These are phyloP conservation scores for Bombus vancouverensis DNA, from an alignment of 1,140 invertebrate genomes.

Conservation along the genomic window DNA sequence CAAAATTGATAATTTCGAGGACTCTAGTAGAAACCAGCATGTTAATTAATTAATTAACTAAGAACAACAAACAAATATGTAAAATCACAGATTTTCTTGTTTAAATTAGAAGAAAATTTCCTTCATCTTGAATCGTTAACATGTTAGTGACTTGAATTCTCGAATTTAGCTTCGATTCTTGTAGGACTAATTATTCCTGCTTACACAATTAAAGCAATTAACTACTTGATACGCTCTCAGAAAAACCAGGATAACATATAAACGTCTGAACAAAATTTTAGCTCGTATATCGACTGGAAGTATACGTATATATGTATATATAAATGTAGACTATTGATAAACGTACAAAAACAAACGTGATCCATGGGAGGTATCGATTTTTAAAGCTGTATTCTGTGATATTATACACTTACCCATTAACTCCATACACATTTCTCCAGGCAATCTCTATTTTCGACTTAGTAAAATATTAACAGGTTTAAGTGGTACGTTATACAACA, in stretches of 20 bases:
- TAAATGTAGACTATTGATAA: constrained; percentile 2
- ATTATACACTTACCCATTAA: constrained; percentile 68
- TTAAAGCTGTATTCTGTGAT: constrained; percentile 47
- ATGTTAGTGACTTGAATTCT: constrained; percentile 17
- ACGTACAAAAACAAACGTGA: constrained; percentile 11
- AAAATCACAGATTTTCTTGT: background rate
- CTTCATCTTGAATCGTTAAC: background rate
- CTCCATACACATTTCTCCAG: constrained; percentile 64
- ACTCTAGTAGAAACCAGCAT: constrained; percentile 24
- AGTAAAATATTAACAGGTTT: constrained; percentile 34
- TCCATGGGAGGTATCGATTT: background rate
- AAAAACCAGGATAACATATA: background rate
- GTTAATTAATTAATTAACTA: background rate
- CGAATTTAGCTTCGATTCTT: background rate
- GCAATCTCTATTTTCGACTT: constrained; percentile 47
- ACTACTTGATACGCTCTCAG: constrained; percentile 13
- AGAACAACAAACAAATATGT: background rate
- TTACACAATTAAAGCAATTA: constrained; percentile 41
- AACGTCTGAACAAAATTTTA: constrained; percentile 34
- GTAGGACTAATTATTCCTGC: background rate
- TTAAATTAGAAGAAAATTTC: background rate
- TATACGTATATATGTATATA: background rate
- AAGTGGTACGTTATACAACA: constrained; percentile 2
- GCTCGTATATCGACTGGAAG: constrained; percentile 19
- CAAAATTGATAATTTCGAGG: background rate